A percentile compares a stretch with the other conserved stretches of the same genome.
Conservation (phyloP, 2,888 invertebrate genomes). For the Conus canariensis region DNA sequence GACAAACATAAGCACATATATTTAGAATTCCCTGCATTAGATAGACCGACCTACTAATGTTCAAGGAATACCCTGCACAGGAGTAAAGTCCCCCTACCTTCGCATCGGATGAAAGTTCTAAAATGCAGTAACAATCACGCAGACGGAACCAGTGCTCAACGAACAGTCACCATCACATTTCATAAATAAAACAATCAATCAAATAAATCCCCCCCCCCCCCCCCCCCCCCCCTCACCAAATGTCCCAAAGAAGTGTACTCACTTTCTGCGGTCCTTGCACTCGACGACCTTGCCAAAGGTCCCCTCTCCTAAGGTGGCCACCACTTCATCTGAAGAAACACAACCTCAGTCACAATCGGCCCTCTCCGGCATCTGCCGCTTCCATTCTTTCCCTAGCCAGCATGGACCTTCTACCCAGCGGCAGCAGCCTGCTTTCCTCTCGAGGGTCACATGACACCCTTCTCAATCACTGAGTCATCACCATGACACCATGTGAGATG, state of each 20-base stretch:
- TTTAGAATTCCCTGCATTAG: no score
- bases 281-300: constrained; percentile 99
- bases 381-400: neutral
- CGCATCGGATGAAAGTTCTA: no score
- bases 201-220: no score
- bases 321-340: constrained; percentile 92
- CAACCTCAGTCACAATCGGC: neutral
- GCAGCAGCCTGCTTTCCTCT: neutral
- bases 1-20: no score
- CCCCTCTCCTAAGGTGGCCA: constrained; percentile 99
- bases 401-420: neutral
- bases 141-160: neutral
- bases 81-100: no score
- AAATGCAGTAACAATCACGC: neutral
- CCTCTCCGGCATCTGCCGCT: neutral
- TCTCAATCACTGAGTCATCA: neutral
- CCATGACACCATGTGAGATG: neutral
- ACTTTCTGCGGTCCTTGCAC: constrained; percentile 96
- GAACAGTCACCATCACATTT: no score
- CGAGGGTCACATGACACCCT: neutral
- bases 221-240: no score
- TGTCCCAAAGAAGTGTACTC: constrained; percentile 78
- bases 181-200: no score
- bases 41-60: no score
- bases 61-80: no score